Percentiles rank a stretch among this genome's conserved stretches.
phyloP scores from a whole-genome alignment of 2,888 invertebrate genomes.

The Limulus polyphemus region DNA sequence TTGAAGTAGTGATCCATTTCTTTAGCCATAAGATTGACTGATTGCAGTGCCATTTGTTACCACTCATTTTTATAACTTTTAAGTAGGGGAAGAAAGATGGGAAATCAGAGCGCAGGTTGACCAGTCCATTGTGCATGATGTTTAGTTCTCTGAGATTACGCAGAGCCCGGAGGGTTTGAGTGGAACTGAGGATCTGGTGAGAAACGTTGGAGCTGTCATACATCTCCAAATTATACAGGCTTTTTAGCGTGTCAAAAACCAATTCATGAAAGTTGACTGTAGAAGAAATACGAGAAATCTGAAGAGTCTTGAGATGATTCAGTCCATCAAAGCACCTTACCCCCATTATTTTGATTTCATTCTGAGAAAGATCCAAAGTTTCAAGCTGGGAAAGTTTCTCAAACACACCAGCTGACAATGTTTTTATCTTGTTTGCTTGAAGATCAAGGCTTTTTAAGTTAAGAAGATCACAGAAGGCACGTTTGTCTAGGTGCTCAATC shows the following conservation, averaged over 20 bases:
- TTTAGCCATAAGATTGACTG: constrained; percentile 34
- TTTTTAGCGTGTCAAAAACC: constrained; percentile 54
- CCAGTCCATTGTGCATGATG: constrained; percentile 49
- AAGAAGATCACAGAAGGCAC: constrained; percentile 60
- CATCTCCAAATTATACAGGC: constrained; percentile 58
- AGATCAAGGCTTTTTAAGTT: constrained; percentile 41
- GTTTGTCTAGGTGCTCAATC: constrained; percentile 57
- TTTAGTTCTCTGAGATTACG: constrained; percentile 56
- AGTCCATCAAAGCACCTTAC: constrained; percentile 55
- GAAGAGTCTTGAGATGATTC: constrained; percentile 50
- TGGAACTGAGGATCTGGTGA: constrained; percentile 52
- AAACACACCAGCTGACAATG: constrained; percentile 43
- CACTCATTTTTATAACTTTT: constrained; percentile 51
- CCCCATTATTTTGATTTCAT: constrained; percentile 51
- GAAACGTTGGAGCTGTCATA: constrained; percentile 60
- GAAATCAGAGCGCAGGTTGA: constrained; percentile 53
- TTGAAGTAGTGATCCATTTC: constrained; percentile 49
- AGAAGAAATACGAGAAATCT: constrained; percentile 47
- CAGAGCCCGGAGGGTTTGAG: constrained; percentile 56
- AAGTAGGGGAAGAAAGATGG: constrained; percentile 56
- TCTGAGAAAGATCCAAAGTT: constrained; percentile 69
- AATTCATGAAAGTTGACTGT: constrained; percentile 46
- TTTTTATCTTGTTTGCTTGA: constrained; percentile 36
- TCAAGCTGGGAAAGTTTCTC: constrained; percentile 55
- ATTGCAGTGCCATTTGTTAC: constrained; percentile 57